Evolutionary conservation across 92 coral and sea anemone species (phyloP).

Genomic region (Metridium senile): DNA sequence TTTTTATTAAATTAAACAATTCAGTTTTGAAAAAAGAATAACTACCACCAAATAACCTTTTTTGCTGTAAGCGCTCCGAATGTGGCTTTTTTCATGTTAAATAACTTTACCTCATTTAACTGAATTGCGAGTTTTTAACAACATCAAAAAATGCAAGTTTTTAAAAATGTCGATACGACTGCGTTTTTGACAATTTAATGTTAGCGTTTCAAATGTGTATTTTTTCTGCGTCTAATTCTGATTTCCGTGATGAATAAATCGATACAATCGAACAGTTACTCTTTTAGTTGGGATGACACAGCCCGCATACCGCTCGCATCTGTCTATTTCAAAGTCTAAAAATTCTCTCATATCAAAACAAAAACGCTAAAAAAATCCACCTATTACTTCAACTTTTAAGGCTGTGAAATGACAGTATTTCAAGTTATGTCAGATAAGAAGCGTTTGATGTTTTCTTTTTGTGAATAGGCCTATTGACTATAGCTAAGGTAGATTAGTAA

Average conservation of each 20-base stretch:
- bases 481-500: slow-evolving; percentile 16
- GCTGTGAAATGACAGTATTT: slow-evolving; percentile 4
- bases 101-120: too few relatives aligned
- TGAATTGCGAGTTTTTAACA: too few relatives aligned
- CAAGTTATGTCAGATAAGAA: background rate
- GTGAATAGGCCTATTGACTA: slow-evolving; percentile 7
- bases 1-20: background rate
- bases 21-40: background rate
- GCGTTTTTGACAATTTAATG: background rate
- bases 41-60: too few relatives aligned
- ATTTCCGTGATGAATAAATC: slow-evolving; percentile 1
- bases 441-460: slow-evolving; percentile 19
- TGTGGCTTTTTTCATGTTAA: background rate
- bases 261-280: background rate
- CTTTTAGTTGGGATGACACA: background rate
- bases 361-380: background rate
- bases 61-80: background rate
- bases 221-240: background rate
- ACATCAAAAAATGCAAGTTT: background rate
- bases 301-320: slow-evolving; percentile 18
- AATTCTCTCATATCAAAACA: slow-evolving; percentile 7
- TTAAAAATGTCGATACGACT: background rate
- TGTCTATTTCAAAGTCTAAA: background rate
- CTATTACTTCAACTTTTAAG: background rate
- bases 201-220: background rate